phyloP scores from a whole-genome alignment of 2,888 invertebrate genomes.

The Drosophila quinaria region DNA sequence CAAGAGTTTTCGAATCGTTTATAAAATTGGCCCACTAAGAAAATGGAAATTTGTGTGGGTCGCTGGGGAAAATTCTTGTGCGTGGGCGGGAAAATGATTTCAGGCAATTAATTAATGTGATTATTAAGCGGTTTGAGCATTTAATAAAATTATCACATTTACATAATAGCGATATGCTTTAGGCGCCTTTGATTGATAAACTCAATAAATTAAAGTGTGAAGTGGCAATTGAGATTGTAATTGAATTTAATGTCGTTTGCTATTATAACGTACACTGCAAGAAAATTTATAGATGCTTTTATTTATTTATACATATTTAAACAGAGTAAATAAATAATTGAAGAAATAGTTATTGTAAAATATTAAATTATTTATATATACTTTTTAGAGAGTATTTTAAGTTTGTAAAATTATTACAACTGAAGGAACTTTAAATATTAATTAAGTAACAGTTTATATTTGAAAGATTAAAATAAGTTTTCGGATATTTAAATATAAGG shows the following conservation, averaged over 20 bases:
- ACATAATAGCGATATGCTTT: constrained; percentile 22
- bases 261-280: constrained; percentile 46
- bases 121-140: constrained; percentile 37
- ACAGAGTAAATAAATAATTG: too few species aligned
- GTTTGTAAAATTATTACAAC: too few species aligned
- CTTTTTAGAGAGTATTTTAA: too few species aligned
- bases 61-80: constrained; percentile 3
- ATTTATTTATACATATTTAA: neutral
- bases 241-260: constrained; percentile 37
- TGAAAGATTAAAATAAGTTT: too few species aligned
- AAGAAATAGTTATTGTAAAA: too few species aligned
- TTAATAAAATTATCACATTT: constrained; percentile 46
- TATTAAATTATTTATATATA: too few species aligned
- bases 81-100: constrained; percentile 9
- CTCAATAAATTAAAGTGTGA: constrained; percentile 37
- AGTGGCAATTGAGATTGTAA: constrained; percentile 31
- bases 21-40: constrained; percentile 61
- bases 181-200: constrained; percentile 61
- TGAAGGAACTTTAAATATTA: too few species aligned
- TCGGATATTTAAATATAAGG: too few species aligned
- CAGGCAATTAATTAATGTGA: constrained; percentile 53
- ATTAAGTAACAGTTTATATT: too few species aligned
- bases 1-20: constrained; percentile 80
- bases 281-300: constrained; percentile 18
- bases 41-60: constrained; percentile 11